A percentile compares a stretch with the other conserved stretches of the same genome.
Conservation (phyloP, 2,113 vertebrate species). For the Scalopus aquaticus region DNA sequence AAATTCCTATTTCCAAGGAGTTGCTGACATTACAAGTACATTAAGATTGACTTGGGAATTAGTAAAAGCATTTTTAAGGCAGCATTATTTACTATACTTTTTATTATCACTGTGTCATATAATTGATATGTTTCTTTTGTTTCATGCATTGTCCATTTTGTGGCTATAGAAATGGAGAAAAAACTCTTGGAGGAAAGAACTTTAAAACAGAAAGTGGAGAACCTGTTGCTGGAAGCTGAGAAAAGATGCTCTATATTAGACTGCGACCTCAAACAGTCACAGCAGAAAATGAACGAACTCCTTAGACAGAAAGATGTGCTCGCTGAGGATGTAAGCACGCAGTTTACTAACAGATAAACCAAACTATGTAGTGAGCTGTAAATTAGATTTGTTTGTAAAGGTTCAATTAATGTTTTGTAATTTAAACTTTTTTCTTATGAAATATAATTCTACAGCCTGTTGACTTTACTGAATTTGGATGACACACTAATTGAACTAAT, state of each 20-base stretch:
- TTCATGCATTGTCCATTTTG: slow-evolving; percentile 16
- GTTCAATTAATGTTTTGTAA: background rate
- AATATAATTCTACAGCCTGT: background rate
- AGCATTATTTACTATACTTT: background rate
- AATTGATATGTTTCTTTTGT: background rate
- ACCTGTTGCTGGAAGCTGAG: slow-evolving; percentile 94
- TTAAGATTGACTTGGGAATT: slow-evolving; percentile 8
- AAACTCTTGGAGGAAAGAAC: slow-evolving; percentile 94
- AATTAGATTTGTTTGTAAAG: background rate
- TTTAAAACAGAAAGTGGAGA: slow-evolving; percentile 95
- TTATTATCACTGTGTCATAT: background rate
- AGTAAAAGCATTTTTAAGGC: background rate
- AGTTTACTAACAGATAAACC: background rate
- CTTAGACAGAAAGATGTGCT: slow-evolving; percentile 94
- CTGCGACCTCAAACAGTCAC: slow-evolving; percentile 97
- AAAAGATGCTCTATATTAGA: slow-evolving; percentile 96
- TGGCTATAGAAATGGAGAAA: slow-evolving; percentile 93
- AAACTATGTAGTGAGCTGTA: background rate
- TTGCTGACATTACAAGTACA: slow-evolving; percentile 7
- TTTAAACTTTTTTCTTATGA: background rate
- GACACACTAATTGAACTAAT: background rate
- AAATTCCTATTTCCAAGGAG: slow-evolving; percentile 12
- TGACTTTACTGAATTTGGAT: background rate
- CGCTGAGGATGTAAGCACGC: slow-evolving; percentile 91
- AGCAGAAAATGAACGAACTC: slow-evolving; percentile 96